Conservation (phyloP, 2,113 vertebrate genomes). For the Orycteropus afer region DNA sequence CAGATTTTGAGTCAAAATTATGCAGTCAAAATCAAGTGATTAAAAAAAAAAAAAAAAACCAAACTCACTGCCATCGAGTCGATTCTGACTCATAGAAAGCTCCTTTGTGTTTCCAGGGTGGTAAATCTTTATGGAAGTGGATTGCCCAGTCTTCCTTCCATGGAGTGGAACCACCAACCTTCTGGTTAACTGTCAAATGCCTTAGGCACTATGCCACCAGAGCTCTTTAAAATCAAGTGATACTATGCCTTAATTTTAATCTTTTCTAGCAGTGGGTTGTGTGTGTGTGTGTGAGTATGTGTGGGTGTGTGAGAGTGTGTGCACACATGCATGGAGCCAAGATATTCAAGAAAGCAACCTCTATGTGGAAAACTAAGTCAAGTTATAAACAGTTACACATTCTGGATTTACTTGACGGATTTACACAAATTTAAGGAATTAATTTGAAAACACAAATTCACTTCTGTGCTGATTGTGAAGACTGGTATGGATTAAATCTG, state of each 20-base stretch:
- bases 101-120: too few relatives aligned
- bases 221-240: slow-evolving; percentile 68
- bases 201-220: too few relatives aligned
- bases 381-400: not conserved
- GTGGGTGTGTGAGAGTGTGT: not conserved
- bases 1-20: too few relatives aligned
- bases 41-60: too few relatives aligned
- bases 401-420: not conserved
- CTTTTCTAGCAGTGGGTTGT: not conserved
- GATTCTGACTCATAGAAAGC: too few relatives aligned
- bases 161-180: too few relatives aligned
- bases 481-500: not conserved
- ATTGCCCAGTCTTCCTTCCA: too few relatives aligned
- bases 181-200: too few relatives aligned
- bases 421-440: not conserved
- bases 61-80: too few relatives aligned
- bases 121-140: too few relatives aligned
- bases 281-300: not conserved
- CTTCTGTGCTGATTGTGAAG: not conserved
- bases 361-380: not conserved
- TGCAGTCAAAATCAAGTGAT: slow-evolving; percentile 62
- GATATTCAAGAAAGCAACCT: not conserved
- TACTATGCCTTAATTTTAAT: slow-evolving; percentile 48
- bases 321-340: not conserved
- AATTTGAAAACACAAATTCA: not conserved